Evolutionary conservation across 2,888 invertebrate species (phyloP).

Genomic region (Exephanes ischioxanthus): DNA sequence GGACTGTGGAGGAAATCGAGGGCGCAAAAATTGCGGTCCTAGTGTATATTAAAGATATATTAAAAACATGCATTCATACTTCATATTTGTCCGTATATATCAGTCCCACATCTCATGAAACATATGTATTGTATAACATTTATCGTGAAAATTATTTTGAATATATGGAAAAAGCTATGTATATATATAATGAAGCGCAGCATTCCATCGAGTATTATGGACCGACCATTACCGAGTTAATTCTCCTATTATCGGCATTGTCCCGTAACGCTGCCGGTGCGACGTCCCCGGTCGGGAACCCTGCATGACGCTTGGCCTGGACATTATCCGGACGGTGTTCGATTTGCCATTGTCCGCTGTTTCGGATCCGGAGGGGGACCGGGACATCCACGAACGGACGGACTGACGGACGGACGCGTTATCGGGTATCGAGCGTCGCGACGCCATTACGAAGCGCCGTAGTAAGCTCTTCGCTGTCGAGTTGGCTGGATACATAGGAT

Average conservation of each 20-base stretch:
- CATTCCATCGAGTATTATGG: constrained; percentile 22
- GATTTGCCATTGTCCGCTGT: not conserved
- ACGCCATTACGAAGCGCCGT: constrained; percentile 72
- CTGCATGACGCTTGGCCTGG: constrained; percentile 38
- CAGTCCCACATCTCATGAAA: too few relatives aligned
- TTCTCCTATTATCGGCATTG: constrained; percentile 81
- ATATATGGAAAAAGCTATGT: not conserved
- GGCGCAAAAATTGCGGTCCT: too few relatives aligned
- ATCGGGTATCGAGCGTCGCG: constrained; percentile 78
- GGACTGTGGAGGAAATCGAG: too few relatives aligned
- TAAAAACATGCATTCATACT: too few relatives aligned
- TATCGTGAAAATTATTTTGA: too few relatives aligned
- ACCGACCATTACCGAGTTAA: constrained; percentile 73
- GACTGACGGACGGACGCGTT: constrained; percentile 60
- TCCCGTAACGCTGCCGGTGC: constrained; percentile 65
- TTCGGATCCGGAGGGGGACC: not conserved
- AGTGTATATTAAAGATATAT: too few relatives aligned
- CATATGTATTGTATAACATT: too few relatives aligned
- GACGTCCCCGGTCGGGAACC: constrained; percentile 43
- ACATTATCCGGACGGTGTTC: constrained; percentile 63
- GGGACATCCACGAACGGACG: constrained; percentile 71
- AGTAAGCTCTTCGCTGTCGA: constrained; percentile 45
- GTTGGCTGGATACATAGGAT: constrained; percentile 16
- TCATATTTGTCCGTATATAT: too few relatives aligned
- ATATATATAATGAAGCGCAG: not conserved